Percentiles rank a stretch among this genome's conserved stretches.
These are phyloP conservation scores for Potamarius usumacintae DNA, from an alignment of 2,113 vertebrate species.

Conservation along the genomic window DNA sequence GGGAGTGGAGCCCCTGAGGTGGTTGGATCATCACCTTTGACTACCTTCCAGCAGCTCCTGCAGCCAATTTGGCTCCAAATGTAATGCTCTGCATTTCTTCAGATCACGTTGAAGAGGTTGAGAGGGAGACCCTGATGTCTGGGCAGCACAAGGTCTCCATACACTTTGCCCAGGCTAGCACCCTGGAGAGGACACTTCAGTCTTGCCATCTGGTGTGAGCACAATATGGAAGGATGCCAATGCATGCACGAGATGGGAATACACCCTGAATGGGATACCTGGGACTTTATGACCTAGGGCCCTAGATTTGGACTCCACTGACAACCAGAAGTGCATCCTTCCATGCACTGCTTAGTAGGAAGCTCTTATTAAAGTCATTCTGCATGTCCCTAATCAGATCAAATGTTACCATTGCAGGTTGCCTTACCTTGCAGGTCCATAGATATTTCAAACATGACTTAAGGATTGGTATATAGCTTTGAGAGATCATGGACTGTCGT, in stretches of 20 bases:
- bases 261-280: background rate
- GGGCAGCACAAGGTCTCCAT: too few species aligned
- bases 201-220: too few species aligned
- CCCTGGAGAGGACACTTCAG: too few species aligned
- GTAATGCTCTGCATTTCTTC: too few species aligned
- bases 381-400: constrained; percentile 88
- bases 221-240: too few species aligned
- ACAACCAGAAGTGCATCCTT: constrained; percentile 88
- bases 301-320: constrained; percentile 70
- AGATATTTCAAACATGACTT: constrained; percentile 82
- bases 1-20: too few species aligned
- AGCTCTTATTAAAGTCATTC: constrained; percentile 89
- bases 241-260: background rate
- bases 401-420: constrained; percentile 92
- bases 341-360: constrained; percentile 71
- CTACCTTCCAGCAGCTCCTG: too few species aligned
- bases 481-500: constrained; percentile 58
- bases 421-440: constrained; percentile 90
- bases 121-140: too few species aligned
- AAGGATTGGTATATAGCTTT: constrained; percentile 77
- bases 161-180: too few species aligned
- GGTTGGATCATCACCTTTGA: too few species aligned
- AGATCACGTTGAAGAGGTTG: too few species aligned
- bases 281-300: background rate
- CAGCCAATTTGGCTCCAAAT: too few species aligned